Evolutionary conservation across 2,888 invertebrate genomes (phyloP), one percentile per base, ranked within the genome.

Genomic region (Disparrhopalites patrizii): DNA sequence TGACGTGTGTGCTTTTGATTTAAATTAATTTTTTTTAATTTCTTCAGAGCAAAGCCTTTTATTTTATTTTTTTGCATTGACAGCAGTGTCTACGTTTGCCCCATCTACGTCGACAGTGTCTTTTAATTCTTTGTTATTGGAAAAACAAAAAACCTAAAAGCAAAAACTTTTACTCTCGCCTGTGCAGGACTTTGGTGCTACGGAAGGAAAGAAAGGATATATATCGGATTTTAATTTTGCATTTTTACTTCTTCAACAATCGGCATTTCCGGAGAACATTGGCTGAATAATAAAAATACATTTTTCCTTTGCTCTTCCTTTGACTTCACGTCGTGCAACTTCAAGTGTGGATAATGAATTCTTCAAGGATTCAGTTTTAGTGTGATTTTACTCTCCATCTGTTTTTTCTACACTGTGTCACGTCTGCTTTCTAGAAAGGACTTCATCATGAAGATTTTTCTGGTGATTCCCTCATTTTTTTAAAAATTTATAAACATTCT

Each of bases 321-420:
- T 60, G 30, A 58, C 27, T 57, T 57, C 40, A 62, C 36, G 62
- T 62, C 52, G 27, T 62, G 51, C 51, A 31, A 38, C 52, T 62
- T 40, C 27, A 10, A 64, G 55, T 56, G 50, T 25, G 58, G 65
- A 65, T 65, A 65, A 65, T 65, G 65, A 50, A 65, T 58, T 58
- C 58, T 58, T 50, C 47, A 58, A 33, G 65, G 65, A 57, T 30
- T 65, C 65, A 65, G 65, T 65, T 65, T 23, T 65, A 65, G 65
- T 58, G 65, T 58, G 65, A 43, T 58, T 57, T 50, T 58, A 31
- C 36, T 27, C 36, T 52, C 52, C 28, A 58, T 38, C 57, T 58
- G 65, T 58, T 58, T 31, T 51, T 20, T 51, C 54, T 15, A 38
- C 40, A 51, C 58, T 58, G 15, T 65, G 50, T 51, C 30, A 38